Evolutionary conservation across 2,888 invertebrate species (phyloP).

Genomic region (Acanthococcus lagerstroemiae): DNA sequence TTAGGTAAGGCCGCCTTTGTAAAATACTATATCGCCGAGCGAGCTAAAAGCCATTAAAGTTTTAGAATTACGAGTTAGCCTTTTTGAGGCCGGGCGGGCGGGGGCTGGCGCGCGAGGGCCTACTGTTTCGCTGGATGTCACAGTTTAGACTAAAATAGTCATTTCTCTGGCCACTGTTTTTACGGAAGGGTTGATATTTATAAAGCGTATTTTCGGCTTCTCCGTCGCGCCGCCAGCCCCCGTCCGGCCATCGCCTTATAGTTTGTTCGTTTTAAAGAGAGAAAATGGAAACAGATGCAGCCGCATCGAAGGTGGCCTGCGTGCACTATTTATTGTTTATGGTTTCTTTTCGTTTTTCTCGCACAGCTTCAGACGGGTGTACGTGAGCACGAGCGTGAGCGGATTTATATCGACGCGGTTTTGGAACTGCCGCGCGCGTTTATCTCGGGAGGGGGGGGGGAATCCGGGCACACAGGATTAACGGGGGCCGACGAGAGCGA

Average conservation of each 20-base stretch:
- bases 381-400: no score
- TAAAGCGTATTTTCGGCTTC: background rate
- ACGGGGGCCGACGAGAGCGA: no score
- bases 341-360: background rate
- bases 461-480: no score
- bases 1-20: no score
- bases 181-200: slow-evolving; percentile 22
- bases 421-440: no score
- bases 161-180: slow-evolving; percentile 9
- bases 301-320: background rate
- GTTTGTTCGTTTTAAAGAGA: background rate
- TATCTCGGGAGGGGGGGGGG: no score
- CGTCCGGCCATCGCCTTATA: background rate
- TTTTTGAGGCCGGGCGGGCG: background rate
- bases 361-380: no score
- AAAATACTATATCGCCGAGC: no score
- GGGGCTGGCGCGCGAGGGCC: background rate
- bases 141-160: slow-evolving; percentile 28
- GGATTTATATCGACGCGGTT: no score
- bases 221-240: background rate
- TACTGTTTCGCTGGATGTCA: slow-evolving; percentile 25
- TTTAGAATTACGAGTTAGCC: slow-evolving; percentile 19
- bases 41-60: no score
- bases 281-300: background rate
- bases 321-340: background rate